Percentiles rank a stretch among this genome's conserved stretches.
Evolutionary conservation across 2,797 vertebrate genomes (phyloP).

Genomic region (Chelmon rostratus): DNA sequence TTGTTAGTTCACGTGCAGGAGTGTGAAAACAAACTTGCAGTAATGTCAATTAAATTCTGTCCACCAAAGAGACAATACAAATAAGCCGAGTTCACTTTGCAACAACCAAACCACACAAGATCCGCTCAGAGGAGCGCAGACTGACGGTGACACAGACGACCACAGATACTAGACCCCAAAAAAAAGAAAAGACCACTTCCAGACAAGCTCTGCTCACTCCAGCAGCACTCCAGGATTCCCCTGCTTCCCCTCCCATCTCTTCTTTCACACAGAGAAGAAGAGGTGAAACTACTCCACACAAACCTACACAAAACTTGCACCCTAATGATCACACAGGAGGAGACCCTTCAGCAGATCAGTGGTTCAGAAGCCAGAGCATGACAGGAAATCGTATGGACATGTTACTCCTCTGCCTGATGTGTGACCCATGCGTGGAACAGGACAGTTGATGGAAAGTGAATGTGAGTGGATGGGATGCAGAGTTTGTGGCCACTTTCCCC

Average conservation of each 20-base stretch:
- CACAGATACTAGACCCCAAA: slow-evolving; percentile 55
- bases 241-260: slow-evolving; percentile 44
- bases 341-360: slow-evolving; percentile 13
- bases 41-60: slow-evolving; percentile 33
- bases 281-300: neutral
- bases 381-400: slow-evolving; percentile 6
- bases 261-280: slow-evolving; percentile 18
- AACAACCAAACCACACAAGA: slow-evolving; percentile 37
- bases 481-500: slow-evolving; percentile 34
- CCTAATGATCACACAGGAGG: slow-evolving; percentile 10
- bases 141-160: slow-evolving; percentile 49
- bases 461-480: slow-evolving; percentile 58
- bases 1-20: slow-evolving; percentile 6
- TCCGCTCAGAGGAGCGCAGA: slow-evolving; percentile 26
- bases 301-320: neutral
- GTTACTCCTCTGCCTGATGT: slow-evolving; percentile 31
- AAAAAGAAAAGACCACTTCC: slow-evolving; percentile 48
- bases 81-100: slow-evolving; percentile 42
- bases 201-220: slow-evolving; percentile 57
- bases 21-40: slow-evolving; percentile 37
- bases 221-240: slow-evolving; percentile 48
- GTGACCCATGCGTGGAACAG: slow-evolving; percentile 51
- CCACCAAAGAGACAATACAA: slow-evolving; percentile 58
- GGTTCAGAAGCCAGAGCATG: slow-evolving; percentile 18
- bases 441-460: slow-evolving; percentile 48